Conservation (phyloP, 1,140 invertebrate genomes). For the Drosophila obscura region DNA sequence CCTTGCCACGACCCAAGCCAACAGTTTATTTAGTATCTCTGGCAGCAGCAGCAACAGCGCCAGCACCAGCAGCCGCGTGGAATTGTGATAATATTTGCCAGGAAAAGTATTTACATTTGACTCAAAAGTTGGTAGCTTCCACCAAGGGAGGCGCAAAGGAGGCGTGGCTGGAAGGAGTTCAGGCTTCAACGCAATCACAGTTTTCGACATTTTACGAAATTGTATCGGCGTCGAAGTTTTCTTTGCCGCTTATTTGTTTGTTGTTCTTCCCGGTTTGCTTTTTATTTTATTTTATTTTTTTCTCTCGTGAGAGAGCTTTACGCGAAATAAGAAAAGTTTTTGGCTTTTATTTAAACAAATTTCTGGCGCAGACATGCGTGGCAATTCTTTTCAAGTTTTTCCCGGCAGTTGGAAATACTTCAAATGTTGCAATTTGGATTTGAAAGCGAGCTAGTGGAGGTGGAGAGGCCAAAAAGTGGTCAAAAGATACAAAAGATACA, state of each 20-base stretch:
- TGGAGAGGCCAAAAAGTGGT: background rate
- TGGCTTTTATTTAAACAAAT: conserved; percentile 76
- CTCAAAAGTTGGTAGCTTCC: conserved; percentile 61
- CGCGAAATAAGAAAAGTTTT: conserved; percentile 79
- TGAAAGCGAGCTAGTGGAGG: no score
- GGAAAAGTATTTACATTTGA: conserved; percentile 78
- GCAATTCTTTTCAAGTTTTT: conserved; percentile 62
- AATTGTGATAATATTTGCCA: conserved; percentile 78
- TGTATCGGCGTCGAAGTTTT: conserved; percentile 80
- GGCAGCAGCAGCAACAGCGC: conserved; percentile 34
- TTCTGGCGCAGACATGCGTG: conserved; percentile 55
- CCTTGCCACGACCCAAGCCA: conserved; percentile 18
- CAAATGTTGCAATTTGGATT: background rate
- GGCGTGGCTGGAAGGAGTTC: conserved; percentile 11
- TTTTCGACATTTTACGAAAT: conserved; percentile 80
- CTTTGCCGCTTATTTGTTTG: conserved; percentile 70
- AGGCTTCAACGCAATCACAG: conserved; percentile 64
- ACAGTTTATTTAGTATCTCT: conserved; percentile 71
- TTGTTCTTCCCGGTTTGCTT: conserved; percentile 37
- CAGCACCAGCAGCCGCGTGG: conserved; percentile 51
- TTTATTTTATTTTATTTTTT: conserved; percentile 33
- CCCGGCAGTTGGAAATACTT: conserved; percentile 8
- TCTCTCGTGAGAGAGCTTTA: conserved; percentile 28
- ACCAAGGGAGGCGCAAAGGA: background rate
- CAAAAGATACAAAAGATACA: conserved; percentile 1